Evolutionary conservation across 2,888 invertebrate genomes (phyloP).

Genomic region (Sclerodermus sp.): DNA sequence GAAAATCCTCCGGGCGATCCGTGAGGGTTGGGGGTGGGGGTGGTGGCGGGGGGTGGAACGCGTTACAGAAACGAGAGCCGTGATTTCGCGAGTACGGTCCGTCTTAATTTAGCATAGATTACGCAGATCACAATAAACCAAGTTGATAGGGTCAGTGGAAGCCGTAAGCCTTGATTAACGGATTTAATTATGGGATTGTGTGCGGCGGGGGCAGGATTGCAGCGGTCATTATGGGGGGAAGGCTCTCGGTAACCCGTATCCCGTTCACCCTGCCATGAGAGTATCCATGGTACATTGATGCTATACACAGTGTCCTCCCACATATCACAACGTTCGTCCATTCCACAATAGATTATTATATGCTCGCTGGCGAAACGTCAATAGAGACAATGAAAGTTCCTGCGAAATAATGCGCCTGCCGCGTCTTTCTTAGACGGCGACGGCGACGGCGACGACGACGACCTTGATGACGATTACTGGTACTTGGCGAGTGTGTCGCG

Average conservation of each 20-base stretch:
- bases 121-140: slow-evolving; percentile 57
- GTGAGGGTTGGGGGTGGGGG: too few relatives aligned
- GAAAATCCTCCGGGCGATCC: too few relatives aligned
- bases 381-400: background rate
- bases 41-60: too few relatives aligned
- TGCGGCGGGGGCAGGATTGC: slow-evolving; percentile 40
- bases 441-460: too few relatives aligned
- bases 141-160: slow-evolving; percentile 55
- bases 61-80: slow-evolving; percentile 26
- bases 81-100: slow-evolving; percentile 38
- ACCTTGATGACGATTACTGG: too few relatives aligned
- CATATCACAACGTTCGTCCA: too few relatives aligned
- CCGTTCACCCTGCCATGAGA: slow-evolving; percentile 24
- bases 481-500: too few relatives aligned
- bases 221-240: slow-evolving; percentile 46
- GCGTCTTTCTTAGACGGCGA: too few relatives aligned
- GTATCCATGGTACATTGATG: slow-evolving; percentile 9
- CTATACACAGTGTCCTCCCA: slow-evolving; percentile 18
- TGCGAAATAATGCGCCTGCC: too few relatives aligned
- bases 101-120: slow-evolving; percentile 56
- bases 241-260: slow-evolving; percentile 46
- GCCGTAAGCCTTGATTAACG: slow-evolving; percentile 58
- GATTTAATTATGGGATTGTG: slow-evolving; percentile 57
- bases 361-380: background rate
- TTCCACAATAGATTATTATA: background rate